phyloP scores from a whole-genome alignment of 2,113 vertebrate species.

The Silurus meridionalis region DNA sequence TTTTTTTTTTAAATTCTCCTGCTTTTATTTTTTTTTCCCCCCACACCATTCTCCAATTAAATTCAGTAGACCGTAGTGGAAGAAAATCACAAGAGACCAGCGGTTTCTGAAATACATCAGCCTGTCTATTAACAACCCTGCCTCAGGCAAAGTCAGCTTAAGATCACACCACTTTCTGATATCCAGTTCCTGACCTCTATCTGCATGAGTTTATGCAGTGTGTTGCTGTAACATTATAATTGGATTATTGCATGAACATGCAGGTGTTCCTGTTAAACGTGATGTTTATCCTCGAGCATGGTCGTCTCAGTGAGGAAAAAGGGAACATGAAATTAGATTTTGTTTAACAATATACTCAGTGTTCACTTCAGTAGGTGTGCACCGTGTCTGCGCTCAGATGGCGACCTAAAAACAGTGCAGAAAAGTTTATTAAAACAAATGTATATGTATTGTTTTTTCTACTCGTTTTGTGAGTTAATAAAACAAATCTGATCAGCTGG shows the following conservation, averaged over 20 bases:
- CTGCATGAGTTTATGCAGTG: not conserved
- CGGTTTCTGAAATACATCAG: not conserved
- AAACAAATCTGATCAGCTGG: not conserved
- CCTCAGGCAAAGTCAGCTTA: not conserved
- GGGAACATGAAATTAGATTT: not conserved
- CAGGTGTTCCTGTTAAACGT: not conserved
- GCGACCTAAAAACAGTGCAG: not conserved
- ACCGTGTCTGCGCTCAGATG: not conserved
- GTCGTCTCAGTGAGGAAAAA: not conserved
- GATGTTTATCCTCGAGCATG: not conserved
- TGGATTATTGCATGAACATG: not conserved
- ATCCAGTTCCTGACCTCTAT: not conserved
- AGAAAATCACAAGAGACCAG: not conserved
- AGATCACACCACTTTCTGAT: not conserved
- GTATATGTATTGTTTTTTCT: constrained; percentile 27
- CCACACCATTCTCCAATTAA: too few species aligned
- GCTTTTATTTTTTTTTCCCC: too few species aligned
- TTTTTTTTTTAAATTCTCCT: not conserved
- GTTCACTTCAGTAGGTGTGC: not conserved
- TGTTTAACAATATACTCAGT: not conserved
- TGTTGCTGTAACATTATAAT: not conserved
- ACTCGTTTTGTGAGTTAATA: constrained; percentile 16
- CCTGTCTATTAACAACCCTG: not conserved
- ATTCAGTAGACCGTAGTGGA: not conserved
- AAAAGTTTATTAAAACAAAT: not conserved